A percentile compares a stretch with the other conserved stretches of the same genome.
Evolutionary conservation across 2,888 invertebrate genomes (phyloP).

Genomic region (Temnothorax unifasciatus): DNA sequence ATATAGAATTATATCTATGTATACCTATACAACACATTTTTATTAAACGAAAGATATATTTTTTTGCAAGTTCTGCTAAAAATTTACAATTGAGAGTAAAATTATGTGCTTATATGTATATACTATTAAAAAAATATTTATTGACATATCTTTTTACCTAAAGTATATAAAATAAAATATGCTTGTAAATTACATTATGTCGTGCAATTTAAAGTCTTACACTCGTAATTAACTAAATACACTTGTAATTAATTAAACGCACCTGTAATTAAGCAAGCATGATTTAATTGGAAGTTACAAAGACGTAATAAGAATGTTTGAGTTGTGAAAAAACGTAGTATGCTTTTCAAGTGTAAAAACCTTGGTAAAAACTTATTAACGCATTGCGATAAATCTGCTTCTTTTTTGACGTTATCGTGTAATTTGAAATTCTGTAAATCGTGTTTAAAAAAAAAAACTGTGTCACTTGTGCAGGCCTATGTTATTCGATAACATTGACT

Average conservation of each 20-base stretch:
- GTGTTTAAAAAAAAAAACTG: background rate
- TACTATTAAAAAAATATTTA: background rate
- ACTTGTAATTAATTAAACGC: background rate
- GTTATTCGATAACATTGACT: background rate
- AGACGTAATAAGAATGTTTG: background rate
- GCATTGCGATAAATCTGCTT: background rate
- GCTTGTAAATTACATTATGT: background rate
- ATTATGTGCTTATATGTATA: background rate
- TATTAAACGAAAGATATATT: background rate
- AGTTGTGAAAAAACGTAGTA: background rate
- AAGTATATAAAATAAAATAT: background rate
- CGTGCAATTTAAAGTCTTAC: background rate
- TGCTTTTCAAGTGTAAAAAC: background rate
- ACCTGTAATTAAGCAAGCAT: background rate
- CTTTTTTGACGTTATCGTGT: background rate
- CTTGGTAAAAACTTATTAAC: no score
- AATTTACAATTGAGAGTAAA: background rate
- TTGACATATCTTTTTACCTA: constrained; percentile 3
- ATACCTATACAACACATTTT: background rate
- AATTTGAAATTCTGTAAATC: background rate
- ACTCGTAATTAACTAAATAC: background rate
- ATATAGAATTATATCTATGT: background rate
- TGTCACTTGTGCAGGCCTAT: background rate
- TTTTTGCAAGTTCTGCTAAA: background rate
- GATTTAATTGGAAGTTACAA: background rate